phyloP scores from a whole-genome alignment of 2,888 invertebrate genomes.

The Polymixis lichenea region DNA sequence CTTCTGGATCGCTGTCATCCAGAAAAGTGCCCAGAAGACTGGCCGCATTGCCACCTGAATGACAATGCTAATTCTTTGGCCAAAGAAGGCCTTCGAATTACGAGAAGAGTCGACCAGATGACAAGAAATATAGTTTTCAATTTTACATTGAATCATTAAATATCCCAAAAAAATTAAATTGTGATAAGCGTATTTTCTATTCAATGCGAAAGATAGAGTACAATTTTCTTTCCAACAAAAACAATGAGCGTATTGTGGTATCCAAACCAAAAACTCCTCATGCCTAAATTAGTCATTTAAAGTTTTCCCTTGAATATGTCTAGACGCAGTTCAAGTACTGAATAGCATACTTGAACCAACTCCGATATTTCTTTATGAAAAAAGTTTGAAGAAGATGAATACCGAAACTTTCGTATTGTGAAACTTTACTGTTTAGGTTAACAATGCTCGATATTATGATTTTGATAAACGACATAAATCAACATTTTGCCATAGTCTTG shows the following conservation, averaged over 20 bases:
- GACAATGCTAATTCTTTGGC: too few species aligned
- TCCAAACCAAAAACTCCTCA: slow-evolving; percentile 10
- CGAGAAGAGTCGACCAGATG: too few species aligned
- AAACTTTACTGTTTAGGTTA: slow-evolving; percentile 17
- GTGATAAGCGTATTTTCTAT: neutral
- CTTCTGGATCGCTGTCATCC: too few species aligned
- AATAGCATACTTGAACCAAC: slow-evolving; percentile 22
- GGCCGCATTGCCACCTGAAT: too few species aligned
- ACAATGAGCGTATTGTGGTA: neutral
- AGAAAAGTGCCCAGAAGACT: too few species aligned
- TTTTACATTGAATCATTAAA: neutral
- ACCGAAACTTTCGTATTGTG: slow-evolving; percentile 15
- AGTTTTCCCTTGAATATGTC: slow-evolving; percentile 35
- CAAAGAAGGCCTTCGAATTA: too few species aligned
- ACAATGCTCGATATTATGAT: slow-evolving; percentile 4
- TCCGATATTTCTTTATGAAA: slow-evolving; percentile 23
- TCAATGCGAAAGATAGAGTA: neutral
- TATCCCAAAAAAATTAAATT: neutral
- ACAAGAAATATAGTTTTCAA: too few species aligned
- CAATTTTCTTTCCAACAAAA: slow-evolving; percentile 1
- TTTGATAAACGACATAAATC: neutral
- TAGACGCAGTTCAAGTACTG: slow-evolving; percentile 27
- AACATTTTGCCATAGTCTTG: neutral
- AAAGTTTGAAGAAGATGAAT: slow-evolving; percentile 27
- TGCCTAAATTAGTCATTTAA: slow-evolving; percentile 32